These are phyloP conservation scores for Phrynosoma blainvillii DNA, from an alignment of 2,113 vertebrate species.

Conservation along the genomic window DNA sequence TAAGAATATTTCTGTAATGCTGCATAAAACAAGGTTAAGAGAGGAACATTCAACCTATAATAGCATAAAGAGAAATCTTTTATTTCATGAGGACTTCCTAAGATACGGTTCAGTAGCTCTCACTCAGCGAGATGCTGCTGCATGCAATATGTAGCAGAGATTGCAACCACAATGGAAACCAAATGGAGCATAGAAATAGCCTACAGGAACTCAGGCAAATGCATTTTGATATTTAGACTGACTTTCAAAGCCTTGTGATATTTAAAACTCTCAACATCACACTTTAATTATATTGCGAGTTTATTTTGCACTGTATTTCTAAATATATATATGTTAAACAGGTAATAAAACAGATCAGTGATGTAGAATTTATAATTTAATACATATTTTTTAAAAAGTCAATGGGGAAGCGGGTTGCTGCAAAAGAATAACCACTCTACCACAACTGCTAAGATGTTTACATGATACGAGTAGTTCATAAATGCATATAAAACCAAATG, in stretches of 20 bases:
- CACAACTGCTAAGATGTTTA: neutral
- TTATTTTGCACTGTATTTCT: neutral
- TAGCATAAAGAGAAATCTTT: neutral
- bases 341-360: neutral
- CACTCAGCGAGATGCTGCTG: neutral
- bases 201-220: slow-evolving; percentile 14
- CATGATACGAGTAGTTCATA: neutral
- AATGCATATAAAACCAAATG: neutral
- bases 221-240: neutral
- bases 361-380: neutral
- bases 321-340: neutral
- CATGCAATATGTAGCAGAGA: neutral
- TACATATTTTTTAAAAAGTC: neutral
- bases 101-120: neutral
- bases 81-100: slow-evolving; percentile 19
- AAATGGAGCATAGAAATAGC: slow-evolving; percentile 18
- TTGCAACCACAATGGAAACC: slow-evolving; percentile 17
- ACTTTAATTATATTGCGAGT: slow-evolving; percentile 13
- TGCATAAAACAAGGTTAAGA: slow-evolving; percentile 27
- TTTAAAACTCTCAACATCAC: neutral
- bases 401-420: neutral
- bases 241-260: slow-evolving; percentile 31
- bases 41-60: slow-evolving; percentile 21
- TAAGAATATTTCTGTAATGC: neutral
- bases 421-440: neutral